Evolutionary conservation across 2,888 invertebrate species (phyloP).

Genomic region (Volucella inflata): DNA sequence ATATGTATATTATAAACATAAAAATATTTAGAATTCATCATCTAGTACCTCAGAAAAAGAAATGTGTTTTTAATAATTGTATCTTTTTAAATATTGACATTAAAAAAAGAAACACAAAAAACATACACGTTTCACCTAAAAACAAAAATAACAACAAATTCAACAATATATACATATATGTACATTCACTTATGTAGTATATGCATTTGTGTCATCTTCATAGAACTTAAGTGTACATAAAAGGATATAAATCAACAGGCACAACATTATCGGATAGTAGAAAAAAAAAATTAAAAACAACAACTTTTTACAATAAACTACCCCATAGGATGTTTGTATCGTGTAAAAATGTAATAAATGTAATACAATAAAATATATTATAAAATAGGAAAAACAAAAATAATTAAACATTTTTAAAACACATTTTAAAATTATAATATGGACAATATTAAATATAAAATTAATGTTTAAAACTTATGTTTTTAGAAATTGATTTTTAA

Average conservation of each 20-base stretch:
- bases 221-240: conserved; percentile 19
- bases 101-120: conserved; percentile 28
- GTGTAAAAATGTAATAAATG: conserved; percentile 44
- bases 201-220: conserved; percentile 35
- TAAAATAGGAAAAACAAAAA: conserved; percentile 7
- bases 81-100: conserved; percentile 52
- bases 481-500: conserved; percentile 10
- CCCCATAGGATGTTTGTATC: conserved; percentile 44
- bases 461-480: conserved; percentile 6
- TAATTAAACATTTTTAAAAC: conserved; percentile 27
- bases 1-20: conserved; percentile 35
- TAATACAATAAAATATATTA: not conserved
- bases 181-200: conserved; percentile 23
- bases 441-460: conserved; percentile 69
- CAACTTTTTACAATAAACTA: conserved; percentile 60
- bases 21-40: conserved; percentile 49
- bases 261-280: not conserved
- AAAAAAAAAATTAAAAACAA: conserved; percentile 33
- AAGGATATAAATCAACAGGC: not conserved
- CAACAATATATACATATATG: not conserved
- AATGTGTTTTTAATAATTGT: conserved; percentile 53
- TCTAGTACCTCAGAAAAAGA: conserved; percentile 50
- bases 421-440: conserved; percentile 54
- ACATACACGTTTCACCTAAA: conserved; percentile 39
- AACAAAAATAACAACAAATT: conserved; percentile 1